Conservation (phyloP, 2,888 invertebrate genomes). For the Spodoptera exigua region DNA sequence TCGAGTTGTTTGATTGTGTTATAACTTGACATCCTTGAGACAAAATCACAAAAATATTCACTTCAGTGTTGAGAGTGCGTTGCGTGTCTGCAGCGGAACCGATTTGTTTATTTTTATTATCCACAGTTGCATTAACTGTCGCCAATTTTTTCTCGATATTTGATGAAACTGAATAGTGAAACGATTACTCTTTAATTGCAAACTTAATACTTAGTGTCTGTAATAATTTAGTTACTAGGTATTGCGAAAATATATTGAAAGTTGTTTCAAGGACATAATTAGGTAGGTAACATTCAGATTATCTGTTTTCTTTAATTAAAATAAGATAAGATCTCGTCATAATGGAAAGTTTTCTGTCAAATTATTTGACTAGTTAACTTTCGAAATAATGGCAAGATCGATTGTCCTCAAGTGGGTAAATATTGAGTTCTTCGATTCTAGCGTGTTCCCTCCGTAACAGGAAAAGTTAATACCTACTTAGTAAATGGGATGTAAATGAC, state of each 20-base stretch:
- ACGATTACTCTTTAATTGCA: slow-evolving; percentile 26
- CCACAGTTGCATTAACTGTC: slow-evolving; percentile 12
- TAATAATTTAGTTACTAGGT: not conserved
- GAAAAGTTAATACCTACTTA: no score
- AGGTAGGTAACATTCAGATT: not conserved
- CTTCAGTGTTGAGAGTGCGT: slow-evolving; percentile 18
- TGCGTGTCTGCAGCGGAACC: slow-evolving; percentile 44
- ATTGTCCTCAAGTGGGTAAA: no score
- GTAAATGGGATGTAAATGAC: no score
- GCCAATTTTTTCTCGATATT: slow-evolving; percentile 24
- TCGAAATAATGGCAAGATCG: no score
- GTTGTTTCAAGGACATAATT: slow-evolving; percentile 19
- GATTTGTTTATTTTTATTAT: slow-evolving; percentile 32
- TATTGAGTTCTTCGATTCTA: no score
- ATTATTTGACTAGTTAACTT: no score
- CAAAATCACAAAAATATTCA: slow-evolving; percentile 14
- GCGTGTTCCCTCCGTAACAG: no score
- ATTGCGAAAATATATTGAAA: slow-evolving; percentile 30
- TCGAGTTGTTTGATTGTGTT: slow-evolving; percentile 7
- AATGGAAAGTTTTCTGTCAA: no score
- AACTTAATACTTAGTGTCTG: slow-evolving; percentile 24
- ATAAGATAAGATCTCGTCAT: no score
- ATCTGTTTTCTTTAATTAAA: no score
- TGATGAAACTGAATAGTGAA: slow-evolving; percentile 33
- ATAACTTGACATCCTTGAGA: slow-evolving; percentile 41